Percentiles rank a stretch among this genome's conserved stretches.
Evolutionary conservation across 1,140 invertebrate species (phyloP).

Genomic region (Adoxophyes honmai): DNA sequence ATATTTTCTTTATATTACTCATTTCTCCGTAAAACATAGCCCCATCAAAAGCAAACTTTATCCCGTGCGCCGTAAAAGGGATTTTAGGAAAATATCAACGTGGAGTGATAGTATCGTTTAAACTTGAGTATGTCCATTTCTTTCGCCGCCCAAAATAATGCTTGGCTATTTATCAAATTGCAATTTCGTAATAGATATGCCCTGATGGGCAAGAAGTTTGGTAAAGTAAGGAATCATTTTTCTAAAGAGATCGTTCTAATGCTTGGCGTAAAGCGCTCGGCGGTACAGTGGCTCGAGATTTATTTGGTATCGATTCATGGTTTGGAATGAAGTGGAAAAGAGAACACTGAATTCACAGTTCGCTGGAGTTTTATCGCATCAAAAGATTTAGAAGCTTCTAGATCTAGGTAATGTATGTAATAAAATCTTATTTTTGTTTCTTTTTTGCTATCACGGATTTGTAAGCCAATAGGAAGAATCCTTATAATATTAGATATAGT

Average conservation of each 20-base stretch:
- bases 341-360: not conserved
- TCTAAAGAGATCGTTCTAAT: not conserved
- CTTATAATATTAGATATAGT: too few relatives aligned
- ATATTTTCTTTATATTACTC: constrained; percentile 58
- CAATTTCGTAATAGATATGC: constrained; percentile 75
- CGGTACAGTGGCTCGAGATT: not conserved
- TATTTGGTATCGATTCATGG: constrained; percentile 2
- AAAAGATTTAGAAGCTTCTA: too few relatives aligned
- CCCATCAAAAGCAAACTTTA: constrained; percentile 31
- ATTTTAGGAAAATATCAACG: constrained; percentile 25
- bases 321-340: not conserved
- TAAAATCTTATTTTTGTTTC: too few relatives aligned
- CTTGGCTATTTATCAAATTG: constrained; percentile 74
- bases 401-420: too few relatives aligned
- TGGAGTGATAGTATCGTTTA: constrained; percentile 42
- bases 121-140: constrained; percentile 67
- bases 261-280: not conserved
- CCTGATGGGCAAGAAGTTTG: constrained; percentile 54
- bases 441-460: too few relatives aligned
- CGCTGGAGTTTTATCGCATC: too few relatives aligned
- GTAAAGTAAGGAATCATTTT: constrained; percentile 22
- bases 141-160: constrained; percentile 73
- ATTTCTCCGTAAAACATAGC: constrained; percentile 38
- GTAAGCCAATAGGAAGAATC: too few relatives aligned
- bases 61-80: constrained; percentile 26